Conservation (phyloP, 2,113 vertebrate species). For the Candoia aspera region DNA sequence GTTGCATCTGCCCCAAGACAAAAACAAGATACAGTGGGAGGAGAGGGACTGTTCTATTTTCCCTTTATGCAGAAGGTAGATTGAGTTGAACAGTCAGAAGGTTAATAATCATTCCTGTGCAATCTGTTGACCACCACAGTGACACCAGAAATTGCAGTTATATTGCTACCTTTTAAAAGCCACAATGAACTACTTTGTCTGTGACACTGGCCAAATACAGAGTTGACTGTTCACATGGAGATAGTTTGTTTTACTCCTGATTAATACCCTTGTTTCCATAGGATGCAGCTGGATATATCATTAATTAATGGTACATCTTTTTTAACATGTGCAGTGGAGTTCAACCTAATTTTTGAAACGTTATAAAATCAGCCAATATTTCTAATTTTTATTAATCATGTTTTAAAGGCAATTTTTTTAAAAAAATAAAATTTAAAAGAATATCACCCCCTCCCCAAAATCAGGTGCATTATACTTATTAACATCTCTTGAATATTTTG, state of each 20-base stretch:
- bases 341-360: neutral
- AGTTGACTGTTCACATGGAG: neutral
- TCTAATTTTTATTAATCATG: neutral
- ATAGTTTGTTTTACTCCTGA: neutral
- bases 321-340: neutral
- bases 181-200: neutral
- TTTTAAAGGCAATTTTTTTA: neutral
- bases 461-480: neutral
- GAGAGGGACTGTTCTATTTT: slow-evolving; percentile 36
- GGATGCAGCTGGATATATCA: neutral
- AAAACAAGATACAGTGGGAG: neutral
- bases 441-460: neutral
- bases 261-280: neutral
- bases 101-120: slow-evolving; percentile 5
- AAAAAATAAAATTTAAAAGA: neutral
- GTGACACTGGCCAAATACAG: neutral
- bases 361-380: neutral
- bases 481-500: neutral
- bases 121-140: neutral
- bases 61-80: slow-evolving; percentile 31
- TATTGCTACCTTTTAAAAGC: neutral
- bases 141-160: neutral
- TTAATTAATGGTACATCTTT: neutral
- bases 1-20: neutral
- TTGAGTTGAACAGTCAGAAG: slow-evolving; percentile 19